Conservation (phyloP, 2,113 vertebrate genomes). For the Okapia johnstoni region DNA sequence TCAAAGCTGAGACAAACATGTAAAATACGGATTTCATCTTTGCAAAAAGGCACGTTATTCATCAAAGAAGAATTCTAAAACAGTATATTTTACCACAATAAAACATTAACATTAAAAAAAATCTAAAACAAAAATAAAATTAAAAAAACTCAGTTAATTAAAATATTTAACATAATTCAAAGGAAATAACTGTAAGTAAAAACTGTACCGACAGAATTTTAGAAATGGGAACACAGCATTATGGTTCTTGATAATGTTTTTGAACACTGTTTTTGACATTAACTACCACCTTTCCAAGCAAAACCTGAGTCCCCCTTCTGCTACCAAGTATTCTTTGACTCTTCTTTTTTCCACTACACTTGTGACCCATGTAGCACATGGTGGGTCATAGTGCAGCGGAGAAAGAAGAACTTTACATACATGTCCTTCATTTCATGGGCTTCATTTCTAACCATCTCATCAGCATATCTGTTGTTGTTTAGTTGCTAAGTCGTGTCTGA, state of each 20-base stretch:
- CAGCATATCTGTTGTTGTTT: neutral
- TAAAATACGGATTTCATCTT: neutral
- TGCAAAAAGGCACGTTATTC: neutral
- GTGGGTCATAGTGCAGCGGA: neutral
- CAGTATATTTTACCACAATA: neutral
- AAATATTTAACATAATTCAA: constrained; percentile 32
- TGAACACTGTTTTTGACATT: neutral
- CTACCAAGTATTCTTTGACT: neutral
- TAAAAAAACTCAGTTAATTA: neutral
- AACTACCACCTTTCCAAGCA: neutral
- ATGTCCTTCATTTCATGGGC: neutral
- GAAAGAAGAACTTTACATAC: neutral
- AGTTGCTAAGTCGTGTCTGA: neutral
- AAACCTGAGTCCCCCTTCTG: neutral
- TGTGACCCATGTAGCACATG: neutral
- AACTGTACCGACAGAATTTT: neutral
- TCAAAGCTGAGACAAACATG: neutral
- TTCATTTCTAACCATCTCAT: neutral
- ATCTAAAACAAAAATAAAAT: constrained; percentile 10
- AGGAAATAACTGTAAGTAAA: constrained; percentile 19
- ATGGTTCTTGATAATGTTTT: neutral
- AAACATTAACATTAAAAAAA: neutral
- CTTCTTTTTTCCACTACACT: neutral
- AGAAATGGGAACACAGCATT: neutral
- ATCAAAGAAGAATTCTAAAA: constrained; percentile 19